A percentile compares a stretch with the other conserved stretches of the same genome.
Evolutionary conservation across 1,140 invertebrate genomes (phyloP).

Genomic region (Listronotus bonariensis): DNA sequence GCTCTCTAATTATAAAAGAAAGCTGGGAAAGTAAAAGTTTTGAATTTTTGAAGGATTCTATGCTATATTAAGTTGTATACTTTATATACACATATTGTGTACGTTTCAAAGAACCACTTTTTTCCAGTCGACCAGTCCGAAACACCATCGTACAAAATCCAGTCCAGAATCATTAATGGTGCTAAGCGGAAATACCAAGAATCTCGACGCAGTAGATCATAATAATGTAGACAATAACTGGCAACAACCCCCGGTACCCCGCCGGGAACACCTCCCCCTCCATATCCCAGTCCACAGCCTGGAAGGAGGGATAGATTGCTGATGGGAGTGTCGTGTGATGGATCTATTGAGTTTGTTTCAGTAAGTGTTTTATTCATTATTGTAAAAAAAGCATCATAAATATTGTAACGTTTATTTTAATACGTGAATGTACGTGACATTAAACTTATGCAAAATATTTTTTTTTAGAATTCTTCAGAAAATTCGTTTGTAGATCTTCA

Average conservation of each 20-base stretch:
- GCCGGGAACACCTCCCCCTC: conserved; percentile 85
- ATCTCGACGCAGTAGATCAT: conserved; percentile 46
- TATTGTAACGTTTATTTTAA: no score
- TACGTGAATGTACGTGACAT: no score
- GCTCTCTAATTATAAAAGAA: no score
- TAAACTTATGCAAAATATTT: neutral
- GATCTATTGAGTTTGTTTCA: conserved; percentile 8
- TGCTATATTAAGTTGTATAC: neutral
- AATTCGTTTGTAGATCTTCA: conserved; percentile 40
- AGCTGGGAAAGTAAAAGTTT: no score
- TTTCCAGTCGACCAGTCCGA: conserved; percentile 51
- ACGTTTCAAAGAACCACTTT: neutral
- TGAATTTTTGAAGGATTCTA: neutral
- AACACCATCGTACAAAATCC: conserved; percentile 72
- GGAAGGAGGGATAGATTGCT: neutral
- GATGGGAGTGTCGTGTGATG: conserved; percentile 14
- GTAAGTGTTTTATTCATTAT: neutral
- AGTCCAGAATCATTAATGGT: conserved; percentile 68
- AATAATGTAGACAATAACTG: conserved; percentile 60
- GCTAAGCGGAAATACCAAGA: conserved; percentile 57
- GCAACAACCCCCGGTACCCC: conserved; percentile 62
- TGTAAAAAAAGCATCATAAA: no score
- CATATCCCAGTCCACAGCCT: conserved; percentile 62
- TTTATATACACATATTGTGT: no score
- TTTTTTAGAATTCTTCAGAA: conserved; percentile 42